Evolutionary conservation across 2,888 invertebrate species (phyloP).

Genomic region (Caenorhabditis sp.): DNA sequence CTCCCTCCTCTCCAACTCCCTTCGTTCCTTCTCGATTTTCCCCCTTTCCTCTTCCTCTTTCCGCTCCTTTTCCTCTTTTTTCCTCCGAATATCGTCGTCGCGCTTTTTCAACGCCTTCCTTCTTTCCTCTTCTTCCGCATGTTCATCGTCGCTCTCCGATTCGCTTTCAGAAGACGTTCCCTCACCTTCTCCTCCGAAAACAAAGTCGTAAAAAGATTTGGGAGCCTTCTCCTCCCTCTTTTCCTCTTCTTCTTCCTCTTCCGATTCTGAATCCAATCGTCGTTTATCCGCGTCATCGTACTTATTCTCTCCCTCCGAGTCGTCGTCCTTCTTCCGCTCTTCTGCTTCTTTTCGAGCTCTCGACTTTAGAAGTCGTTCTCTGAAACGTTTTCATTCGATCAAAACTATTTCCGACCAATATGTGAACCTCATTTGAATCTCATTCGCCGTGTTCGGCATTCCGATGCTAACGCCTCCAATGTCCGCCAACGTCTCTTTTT

Average conservation of each 20-base stretch:
- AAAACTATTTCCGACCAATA: too few relatives aligned
- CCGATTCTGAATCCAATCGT: constrained; percentile 9
- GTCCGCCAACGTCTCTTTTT: constrained; percentile 45
- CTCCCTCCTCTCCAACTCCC: neutral
- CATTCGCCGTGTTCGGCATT: constrained; percentile 65
- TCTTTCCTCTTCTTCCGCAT: constrained; percentile 22
- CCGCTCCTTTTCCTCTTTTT: constrained; percentile 23
- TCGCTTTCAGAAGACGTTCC: constrained; percentile 28
- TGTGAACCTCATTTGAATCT: constrained; percentile 57
- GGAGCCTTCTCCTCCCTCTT: constrained; percentile 54
- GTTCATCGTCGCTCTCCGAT: constrained; percentile 52
- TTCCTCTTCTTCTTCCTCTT: constrained; percentile 33
- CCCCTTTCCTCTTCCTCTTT: constrained; percentile 17
- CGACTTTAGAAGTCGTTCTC: constrained; percentile 30
- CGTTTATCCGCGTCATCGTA: constrained; percentile 32
- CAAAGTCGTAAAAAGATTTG: constrained; percentile 58
- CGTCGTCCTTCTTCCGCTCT: constrained; percentile 10
- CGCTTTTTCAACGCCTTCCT: constrained; percentile 11
- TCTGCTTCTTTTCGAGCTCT: constrained; percentile 19
- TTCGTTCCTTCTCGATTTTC: constrained; percentile 12
- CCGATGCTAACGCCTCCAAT: constrained; percentile 54
- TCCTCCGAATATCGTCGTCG: constrained; percentile 19
- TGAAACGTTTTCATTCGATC: too few relatives aligned
- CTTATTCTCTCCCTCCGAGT: constrained; percentile 4
- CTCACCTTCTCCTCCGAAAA: constrained; percentile 52